phyloP scores from a whole-genome alignment of 2,113 vertebrate species.

The Boulengeromyrus knoepffleri region DNA sequence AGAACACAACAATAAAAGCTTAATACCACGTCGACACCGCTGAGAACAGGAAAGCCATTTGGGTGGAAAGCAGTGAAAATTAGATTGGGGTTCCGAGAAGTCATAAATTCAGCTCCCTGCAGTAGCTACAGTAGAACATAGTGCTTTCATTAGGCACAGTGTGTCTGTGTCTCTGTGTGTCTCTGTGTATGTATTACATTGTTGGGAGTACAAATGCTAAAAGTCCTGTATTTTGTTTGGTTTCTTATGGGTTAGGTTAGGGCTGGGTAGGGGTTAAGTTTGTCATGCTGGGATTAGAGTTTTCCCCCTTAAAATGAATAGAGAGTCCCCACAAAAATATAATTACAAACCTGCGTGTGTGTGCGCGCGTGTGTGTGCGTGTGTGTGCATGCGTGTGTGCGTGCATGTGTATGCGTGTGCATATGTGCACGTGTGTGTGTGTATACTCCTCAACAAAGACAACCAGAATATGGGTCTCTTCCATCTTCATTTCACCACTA shows the following conservation, averaged over 20 bases:
- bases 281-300: too few species aligned
- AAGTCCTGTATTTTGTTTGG: too few species aligned
- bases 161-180: not conserved
- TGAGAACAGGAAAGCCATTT: not conserved
- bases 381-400: not conserved
- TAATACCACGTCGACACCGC: not conserved
- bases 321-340: too few species aligned
- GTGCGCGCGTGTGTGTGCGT: accelerated
- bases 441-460: not conserved
- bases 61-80: not conserved
- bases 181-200: not conserved
- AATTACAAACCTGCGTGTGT: not conserved
- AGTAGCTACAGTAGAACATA: not conserved
- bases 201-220: too few species aligned
- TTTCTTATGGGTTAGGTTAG: too few species aligned
- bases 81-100: not conserved
- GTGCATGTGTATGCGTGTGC: not conserved
- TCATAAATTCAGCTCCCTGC: not conserved
- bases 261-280: too few species aligned
- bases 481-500: not conserved
- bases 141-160: not conserved
- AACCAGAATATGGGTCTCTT: not conserved
- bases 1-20: not conserved
- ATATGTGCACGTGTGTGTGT: not conserved
- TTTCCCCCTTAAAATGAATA: too few species aligned